Conservation (phyloP, 2,113 vertebrate genomes). For the Takifugu bimaculatus region DNA sequence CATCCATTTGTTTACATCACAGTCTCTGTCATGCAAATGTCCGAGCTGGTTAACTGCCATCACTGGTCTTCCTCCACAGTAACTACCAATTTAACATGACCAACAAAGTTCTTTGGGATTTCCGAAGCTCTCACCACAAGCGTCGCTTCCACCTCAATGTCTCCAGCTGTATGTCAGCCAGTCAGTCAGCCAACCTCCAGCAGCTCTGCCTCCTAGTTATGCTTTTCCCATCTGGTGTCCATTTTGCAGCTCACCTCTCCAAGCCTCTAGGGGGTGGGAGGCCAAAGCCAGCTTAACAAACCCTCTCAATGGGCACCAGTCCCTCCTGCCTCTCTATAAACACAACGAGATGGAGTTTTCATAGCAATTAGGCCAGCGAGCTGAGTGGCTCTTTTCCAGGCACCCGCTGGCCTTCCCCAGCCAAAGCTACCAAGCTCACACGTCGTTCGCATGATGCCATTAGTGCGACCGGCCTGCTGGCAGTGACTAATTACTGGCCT, state of each 20-base stretch:
- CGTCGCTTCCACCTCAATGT: too few species aligned
- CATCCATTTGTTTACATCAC: constrained; percentile 57
- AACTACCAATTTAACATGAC: constrained; percentile 31
- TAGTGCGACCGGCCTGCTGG: constrained; percentile 44
- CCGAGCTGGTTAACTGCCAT: constrained; percentile 64
- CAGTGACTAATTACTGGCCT: constrained; percentile 48
- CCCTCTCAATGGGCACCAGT: constrained; percentile 46
- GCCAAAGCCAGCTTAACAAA: constrained; percentile 57
- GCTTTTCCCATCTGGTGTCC: constrained; percentile 56
- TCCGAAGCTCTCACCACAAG: too few species aligned
- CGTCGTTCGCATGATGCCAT: constrained; percentile 64
- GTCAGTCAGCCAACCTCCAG: constrained; percentile 19
- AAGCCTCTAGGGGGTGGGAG: constrained; percentile 37
- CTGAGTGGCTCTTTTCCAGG: constrained; percentile 59
- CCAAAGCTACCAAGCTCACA: constrained; percentile 33
- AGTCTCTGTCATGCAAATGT: constrained; percentile 53
- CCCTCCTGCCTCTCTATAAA: constrained; percentile 52
- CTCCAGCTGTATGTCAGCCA: neutral
- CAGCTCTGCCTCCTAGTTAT: constrained; percentile 21
- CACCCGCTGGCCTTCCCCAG: constrained; percentile 58
- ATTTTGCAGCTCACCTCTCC: constrained; percentile 48
- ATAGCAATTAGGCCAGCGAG: constrained; percentile 64
- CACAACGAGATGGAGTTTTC: constrained; percentile 56
- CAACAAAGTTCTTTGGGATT: too few species aligned
- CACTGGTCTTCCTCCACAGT: constrained; percentile 41